phyloP scores from a whole-genome alignment of 2,113 vertebrate species.

The Crotalus horridus region DNA sequence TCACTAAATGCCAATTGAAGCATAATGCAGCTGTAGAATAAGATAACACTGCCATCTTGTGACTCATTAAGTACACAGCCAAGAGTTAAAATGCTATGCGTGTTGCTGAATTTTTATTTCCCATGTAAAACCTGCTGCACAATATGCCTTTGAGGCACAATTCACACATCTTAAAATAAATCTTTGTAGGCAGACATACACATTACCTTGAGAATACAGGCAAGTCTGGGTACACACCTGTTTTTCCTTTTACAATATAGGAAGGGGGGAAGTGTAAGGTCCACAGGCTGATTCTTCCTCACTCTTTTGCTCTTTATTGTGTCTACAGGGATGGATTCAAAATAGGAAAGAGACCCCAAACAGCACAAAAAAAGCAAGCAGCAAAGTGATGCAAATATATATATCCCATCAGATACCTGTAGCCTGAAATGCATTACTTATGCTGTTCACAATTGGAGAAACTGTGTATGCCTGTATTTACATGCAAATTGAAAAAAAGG shows the following conservation, averaged over 20 bases:
- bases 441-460: neutral
- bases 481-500: neutral
- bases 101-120: neutral
- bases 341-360: rapidly evolving
- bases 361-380: neutral
- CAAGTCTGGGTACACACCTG: neutral
- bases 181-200: neutral
- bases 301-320: neutral
- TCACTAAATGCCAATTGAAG: neutral
- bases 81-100: neutral
- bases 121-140: neutral
- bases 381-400: neutral
- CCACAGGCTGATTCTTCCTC: neutral
- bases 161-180: neutral
- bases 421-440: neutral
- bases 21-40: neutral
- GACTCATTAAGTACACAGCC: constrained; percentile 7
- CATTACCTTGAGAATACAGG: neutral
- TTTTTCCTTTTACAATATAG: neutral
- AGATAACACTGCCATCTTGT: constrained; percentile 56
- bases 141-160: neutral
- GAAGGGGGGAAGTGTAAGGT: neutral
- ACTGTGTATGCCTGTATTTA: neutral
- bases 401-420: neutral
- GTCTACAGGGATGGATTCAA: neutral